phyloP scores from a whole-genome alignment of 1,140 invertebrate species.

The Chironomus striatipennis region DNA sequence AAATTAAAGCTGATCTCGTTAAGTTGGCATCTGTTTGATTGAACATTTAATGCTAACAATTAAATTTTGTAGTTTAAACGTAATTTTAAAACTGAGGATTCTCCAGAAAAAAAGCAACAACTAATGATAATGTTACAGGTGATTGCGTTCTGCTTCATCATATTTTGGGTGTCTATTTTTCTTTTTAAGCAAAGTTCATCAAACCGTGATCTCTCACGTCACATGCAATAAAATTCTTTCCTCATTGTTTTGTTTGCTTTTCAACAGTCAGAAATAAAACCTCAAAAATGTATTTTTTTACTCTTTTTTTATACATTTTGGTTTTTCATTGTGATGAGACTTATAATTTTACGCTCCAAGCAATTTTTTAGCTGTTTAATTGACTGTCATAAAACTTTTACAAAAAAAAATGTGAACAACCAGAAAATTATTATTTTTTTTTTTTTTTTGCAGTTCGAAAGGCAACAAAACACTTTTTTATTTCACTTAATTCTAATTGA shows the following conservation, averaged over 20 bases:
- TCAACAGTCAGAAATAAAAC: background rate
- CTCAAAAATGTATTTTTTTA: background rate
- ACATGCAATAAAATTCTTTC: background rate
- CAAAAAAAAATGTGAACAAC: background rate
- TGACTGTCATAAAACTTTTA: background rate
- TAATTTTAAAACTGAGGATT: too few relatives aligned
- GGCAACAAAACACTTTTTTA: background rate
- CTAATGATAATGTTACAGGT: slow-evolving; percentile 4
- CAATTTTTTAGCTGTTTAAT: background rate
- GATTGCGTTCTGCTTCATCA: slow-evolving; percentile 7
- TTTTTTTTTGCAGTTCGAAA: background rate
- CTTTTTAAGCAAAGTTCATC: slow-evolving; percentile 11
- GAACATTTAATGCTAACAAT: too few relatives aligned
- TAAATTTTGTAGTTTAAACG: too few relatives aligned
- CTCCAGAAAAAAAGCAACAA: too few relatives aligned
- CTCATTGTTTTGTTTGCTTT: background rate
- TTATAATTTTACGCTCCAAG: slow-evolving; percentile 18
- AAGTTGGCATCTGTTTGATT: too few relatives aligned
- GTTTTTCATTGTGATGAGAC: background rate
- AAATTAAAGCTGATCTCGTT: too few relatives aligned
- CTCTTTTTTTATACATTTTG: too few relatives aligned
- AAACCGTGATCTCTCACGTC: background rate
- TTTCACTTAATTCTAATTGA: background rate
- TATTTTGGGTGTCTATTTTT: background rate
- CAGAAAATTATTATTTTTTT: background rate